A percentile compares a stretch with the other conserved stretches of the same genome.
Evolutionary conservation across 2,113 vertebrate species (phyloP).

Genomic region (Paracyprichromis sp.): DNA sequence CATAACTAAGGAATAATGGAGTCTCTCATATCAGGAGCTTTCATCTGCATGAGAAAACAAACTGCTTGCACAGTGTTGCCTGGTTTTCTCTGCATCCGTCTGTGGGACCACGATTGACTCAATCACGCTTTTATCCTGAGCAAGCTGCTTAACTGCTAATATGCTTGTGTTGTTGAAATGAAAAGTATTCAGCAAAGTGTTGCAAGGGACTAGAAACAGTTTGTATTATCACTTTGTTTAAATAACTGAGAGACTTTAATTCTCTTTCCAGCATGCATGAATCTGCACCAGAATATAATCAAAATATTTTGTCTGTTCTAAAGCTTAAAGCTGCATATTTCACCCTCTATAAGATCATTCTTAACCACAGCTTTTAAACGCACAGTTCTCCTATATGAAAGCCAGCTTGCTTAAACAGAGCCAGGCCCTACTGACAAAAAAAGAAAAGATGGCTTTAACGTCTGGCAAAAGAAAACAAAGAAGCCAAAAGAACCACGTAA

Average conservation of each 20-base stretch:
- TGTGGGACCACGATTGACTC: background rate
- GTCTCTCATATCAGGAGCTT: background rate
- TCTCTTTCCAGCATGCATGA: background rate
- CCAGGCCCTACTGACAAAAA: background rate
- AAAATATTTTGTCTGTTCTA: background rate
- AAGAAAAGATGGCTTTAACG: background rate
- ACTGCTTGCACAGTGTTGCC: background rate
- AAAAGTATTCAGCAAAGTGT: background rate
- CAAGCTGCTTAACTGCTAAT: background rate
- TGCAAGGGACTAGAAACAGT: background rate
- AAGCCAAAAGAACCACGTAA: background rate
- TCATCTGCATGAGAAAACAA: background rate
- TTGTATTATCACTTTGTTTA: background rate
- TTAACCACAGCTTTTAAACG: background rate
- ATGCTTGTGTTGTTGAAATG: background rate
- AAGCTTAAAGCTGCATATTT: background rate
- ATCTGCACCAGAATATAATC: background rate
- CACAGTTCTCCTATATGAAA: background rate
- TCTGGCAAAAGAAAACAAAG: background rate
- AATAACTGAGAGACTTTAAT: background rate
- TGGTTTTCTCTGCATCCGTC: background rate
- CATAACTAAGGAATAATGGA: background rate
- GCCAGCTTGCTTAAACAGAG: background rate
- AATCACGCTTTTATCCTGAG: background rate
- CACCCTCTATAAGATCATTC: background rate